Percentiles rank a stretch among this genome's conserved stretches.
Evolutionary conservation across 2,113 vertebrate species (phyloP).

Genomic region (Acanthochromis polyacanthus): DNA sequence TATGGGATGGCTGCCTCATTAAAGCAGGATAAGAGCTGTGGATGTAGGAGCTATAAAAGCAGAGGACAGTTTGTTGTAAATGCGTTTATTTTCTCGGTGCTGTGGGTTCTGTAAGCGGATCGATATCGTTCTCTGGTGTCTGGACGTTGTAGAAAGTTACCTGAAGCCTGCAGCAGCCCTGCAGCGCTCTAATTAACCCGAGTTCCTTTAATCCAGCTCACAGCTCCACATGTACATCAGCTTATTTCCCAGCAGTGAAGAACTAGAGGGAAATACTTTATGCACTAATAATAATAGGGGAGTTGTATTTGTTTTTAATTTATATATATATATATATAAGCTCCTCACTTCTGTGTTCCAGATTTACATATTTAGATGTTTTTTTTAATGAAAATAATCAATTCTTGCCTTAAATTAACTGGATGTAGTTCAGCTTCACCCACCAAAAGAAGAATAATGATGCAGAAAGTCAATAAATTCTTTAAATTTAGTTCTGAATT

Average conservation of each 20-base stretch:
- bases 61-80: too few species aligned
- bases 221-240: background rate
- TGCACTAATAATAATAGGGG: background rate
- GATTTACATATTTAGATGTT: too few species aligned
- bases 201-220: background rate
- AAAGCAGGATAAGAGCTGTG: constrained; percentile 4
- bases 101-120: background rate
- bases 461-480: too few species aligned
- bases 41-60: too few species aligned
- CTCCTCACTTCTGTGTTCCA: too few species aligned
- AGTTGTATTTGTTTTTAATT: too few species aligned
- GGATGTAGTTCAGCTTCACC: too few species aligned
- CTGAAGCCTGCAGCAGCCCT: background rate
- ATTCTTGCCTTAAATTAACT: too few species aligned
- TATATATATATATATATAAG: too few species aligned
- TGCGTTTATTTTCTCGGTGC: background rate
- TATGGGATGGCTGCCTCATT: constrained; percentile 41
- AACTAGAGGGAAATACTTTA: background rate
- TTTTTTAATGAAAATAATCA: too few species aligned
- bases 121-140: background rate
- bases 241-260: background rate
- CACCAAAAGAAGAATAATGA: too few species aligned
- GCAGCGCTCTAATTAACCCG: background rate
- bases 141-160: background rate
- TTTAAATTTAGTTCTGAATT: too few species aligned